A percentile compares a stretch with the other conserved stretches of the same genome.
These are phyloP conservation scores for Oscheius sp. DNA, from an alignment of 2,888 invertebrate genomes.

Conservation along the genomic window DNA sequence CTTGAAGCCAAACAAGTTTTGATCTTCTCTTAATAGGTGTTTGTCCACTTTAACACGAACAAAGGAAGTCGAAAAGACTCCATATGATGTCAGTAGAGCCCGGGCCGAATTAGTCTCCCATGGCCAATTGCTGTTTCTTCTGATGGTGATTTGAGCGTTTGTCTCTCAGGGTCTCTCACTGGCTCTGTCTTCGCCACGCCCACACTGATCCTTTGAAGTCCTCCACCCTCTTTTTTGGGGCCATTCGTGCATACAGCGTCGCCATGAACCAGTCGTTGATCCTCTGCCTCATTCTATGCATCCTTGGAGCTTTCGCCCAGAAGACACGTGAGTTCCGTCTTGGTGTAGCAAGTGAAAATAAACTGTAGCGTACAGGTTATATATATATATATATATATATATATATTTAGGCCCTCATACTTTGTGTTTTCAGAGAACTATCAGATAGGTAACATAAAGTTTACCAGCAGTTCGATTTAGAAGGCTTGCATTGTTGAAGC, in stretches of 20 bases:
- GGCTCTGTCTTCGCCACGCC: constrained; percentile 12
- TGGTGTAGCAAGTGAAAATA: too few relatives aligned
- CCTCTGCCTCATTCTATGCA: constrained; percentile 29
- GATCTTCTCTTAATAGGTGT: too few relatives aligned
- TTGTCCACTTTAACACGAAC: too few relatives aligned
- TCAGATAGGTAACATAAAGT: too few relatives aligned
- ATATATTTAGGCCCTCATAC: too few relatives aligned
- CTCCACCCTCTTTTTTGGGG: neutral
- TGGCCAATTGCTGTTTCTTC: constrained; percentile 32
- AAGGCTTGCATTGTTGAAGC: too few relatives aligned
- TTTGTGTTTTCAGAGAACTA: too few relatives aligned
- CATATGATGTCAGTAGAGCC: constrained; percentile 30
- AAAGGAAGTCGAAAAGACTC: neutral
- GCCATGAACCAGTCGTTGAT: constrained; percentile 35
- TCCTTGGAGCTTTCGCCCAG: constrained; percentile 30
- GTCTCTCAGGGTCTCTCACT: neutral
- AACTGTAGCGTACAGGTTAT: too few relatives aligned
- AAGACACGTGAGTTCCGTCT: constrained; percentile 24
- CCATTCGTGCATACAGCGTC: constrained; percentile 27
- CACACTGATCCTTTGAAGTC: constrained; percentile 15
- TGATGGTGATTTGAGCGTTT: constrained; percentile 34
- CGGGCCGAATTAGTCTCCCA: constrained; percentile 30
- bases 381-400: too few relatives aligned
- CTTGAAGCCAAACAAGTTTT: too few relatives aligned
- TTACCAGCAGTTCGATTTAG: too few relatives aligned